phyloP scores from a whole-genome alignment of 2,797 vertebrate species.

The Microtus obscurus region DNA sequence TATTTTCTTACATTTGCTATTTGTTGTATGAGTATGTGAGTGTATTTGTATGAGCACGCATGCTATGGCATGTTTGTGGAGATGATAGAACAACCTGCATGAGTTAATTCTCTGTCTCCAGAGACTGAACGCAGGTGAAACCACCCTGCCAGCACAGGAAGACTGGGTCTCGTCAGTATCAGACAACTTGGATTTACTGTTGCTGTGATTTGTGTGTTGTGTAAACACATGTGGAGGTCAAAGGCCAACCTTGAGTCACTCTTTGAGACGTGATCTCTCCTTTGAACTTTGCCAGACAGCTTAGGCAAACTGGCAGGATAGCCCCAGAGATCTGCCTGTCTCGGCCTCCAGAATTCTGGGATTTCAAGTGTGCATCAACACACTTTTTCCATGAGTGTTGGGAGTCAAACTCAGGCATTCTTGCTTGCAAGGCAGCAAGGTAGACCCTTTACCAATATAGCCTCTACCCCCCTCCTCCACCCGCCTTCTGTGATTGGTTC shows the following conservation, averaged over 20 bases:
- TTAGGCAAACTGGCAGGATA: not conserved
- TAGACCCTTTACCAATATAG: not conserved
- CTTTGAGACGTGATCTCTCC: not conserved
- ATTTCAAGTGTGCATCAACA: not conserved
- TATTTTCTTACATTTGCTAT: not conserved
- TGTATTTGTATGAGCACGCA: not conserved
- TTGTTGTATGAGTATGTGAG: not conserved
- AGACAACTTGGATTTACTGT: not conserved
- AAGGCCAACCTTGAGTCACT: too few relatives aligned
- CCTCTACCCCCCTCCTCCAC: not conserved
- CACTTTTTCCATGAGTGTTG: not conserved
- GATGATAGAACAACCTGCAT: not conserved
- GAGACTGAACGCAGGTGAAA: not conserved
- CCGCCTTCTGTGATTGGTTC: not conserved
- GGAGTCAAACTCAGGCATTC: not conserved
- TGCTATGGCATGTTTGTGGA: too few relatives aligned
- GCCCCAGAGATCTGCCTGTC: not conserved
- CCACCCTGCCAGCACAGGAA: too few relatives aligned
- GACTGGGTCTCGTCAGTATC: not conserved
- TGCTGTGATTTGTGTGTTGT: not conserved
- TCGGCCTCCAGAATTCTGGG: not conserved
- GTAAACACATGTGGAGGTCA: not conserved
- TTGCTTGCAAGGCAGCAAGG: not conserved
- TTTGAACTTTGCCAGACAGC: not conserved
- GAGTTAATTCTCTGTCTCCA: too few relatives aligned